Conservation (phyloP, 92 coral and sea anemone genomes). For the Desmophyllum pertusum region DNA sequence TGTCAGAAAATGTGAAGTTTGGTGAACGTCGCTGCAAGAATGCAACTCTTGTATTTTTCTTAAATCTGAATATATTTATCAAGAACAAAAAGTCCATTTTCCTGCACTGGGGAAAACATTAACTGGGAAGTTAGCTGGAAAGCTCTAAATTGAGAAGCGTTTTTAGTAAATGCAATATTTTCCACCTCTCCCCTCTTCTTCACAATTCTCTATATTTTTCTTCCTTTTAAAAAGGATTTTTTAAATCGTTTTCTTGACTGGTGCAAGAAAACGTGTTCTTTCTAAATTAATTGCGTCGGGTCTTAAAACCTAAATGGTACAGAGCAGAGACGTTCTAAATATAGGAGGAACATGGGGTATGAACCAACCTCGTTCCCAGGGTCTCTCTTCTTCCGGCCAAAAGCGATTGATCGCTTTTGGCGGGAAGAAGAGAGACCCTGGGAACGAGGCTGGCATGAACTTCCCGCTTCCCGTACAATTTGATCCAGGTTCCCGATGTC, state of each 20-base stretch:
- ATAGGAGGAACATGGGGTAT: too few species aligned
- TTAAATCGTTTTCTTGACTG: background rate
- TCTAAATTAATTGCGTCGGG: too few species aligned
- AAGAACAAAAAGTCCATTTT: background rate
- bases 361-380: too few species aligned
- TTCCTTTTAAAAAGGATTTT: background rate
- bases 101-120: background rate
- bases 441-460: too few species aligned
- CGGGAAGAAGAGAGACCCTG: too few species aligned
- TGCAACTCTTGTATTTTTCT: background rate
- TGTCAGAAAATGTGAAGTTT: conserved; percentile 53
- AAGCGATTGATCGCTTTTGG: too few species aligned
- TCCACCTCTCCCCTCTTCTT: background rate
- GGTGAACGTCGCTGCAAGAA: conserved; percentile 45
- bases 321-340: too few species aligned
- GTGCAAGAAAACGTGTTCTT: background rate
- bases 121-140: background rate
- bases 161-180: background rate
- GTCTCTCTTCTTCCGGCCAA: too few species aligned
- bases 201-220: background rate
- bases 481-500: background rate
- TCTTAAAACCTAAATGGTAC: too few species aligned
- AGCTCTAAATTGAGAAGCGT: background rate
- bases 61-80: background rate
- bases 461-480: too few species aligned